Evolutionary conservation across 2,797 vertebrate species (phyloP).

Genomic region (Myiotriccus ornatus): DNA sequence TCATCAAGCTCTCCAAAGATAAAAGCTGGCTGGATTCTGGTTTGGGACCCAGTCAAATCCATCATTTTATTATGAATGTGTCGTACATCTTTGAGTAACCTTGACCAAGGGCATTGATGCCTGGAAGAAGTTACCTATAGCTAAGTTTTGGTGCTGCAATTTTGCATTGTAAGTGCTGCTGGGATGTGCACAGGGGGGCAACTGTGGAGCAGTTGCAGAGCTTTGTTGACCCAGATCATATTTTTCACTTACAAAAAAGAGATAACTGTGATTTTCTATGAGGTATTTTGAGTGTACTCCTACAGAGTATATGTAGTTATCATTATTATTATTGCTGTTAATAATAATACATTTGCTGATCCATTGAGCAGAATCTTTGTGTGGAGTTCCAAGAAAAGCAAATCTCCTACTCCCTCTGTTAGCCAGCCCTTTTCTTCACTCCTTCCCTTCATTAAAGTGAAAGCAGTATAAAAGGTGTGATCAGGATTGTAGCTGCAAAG

Average conservation of each 20-base stretch:
- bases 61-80: constrained; percentile 21
- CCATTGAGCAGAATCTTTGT: background rate
- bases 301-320: background rate
- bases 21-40: background rate
- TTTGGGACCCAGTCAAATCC: background rate
- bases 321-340: background rate
- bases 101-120: background rate
- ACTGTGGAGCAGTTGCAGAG: background rate
- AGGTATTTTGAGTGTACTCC: background rate
- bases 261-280: background rate
- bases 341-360: background rate
- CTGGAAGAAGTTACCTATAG: background rate
- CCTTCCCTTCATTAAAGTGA: background rate
- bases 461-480: background rate
- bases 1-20: background rate
- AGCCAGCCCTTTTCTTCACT: background rate
- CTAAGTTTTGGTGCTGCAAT: background rate
- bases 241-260: background rate
- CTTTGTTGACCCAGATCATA: background rate
- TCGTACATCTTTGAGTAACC: background rate
- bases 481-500: background rate
- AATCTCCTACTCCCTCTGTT: background rate
- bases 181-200: accelerated
- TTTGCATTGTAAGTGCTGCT: background rate
- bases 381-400: background rate